These are phyloP conservation scores for Syngnathus floridae DNA, from an alignment of 2,113 vertebrate species.

Conservation along the genomic window DNA sequence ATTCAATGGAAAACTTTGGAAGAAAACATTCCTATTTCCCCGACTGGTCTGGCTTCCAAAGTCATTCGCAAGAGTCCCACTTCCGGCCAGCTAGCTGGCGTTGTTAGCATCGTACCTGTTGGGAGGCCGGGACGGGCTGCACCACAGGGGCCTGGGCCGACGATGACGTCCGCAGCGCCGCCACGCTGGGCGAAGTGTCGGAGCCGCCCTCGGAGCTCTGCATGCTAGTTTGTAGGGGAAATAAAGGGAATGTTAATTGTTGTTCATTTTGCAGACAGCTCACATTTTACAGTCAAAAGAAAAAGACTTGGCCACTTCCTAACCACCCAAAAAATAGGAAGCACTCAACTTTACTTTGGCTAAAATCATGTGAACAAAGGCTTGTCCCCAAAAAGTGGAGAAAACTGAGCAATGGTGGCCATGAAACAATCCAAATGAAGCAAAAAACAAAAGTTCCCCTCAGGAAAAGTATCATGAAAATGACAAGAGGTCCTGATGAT, in stretches of 20 bases:
- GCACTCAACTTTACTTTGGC: slow-evolving; percentile 35
- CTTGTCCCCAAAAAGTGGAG: slow-evolving; percentile 31
- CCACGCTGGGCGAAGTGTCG: slow-evolving; percentile 78
- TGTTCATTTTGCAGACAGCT: slow-evolving; percentile 12
- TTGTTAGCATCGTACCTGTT: slow-evolving; percentile 76
- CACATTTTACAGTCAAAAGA: slow-evolving; percentile 19
- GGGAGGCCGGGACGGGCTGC: slow-evolving; percentile 87
- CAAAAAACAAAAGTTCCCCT: slow-evolving; percentile 29
- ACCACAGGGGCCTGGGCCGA: slow-evolving; percentile 83
- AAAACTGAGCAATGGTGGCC: slow-evolving; percentile 39
- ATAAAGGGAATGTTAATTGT: background rate
- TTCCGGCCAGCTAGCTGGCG: background rate
- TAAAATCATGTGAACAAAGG: slow-evolving; percentile 56
- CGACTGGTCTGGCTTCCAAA: slow-evolving; percentile 12
- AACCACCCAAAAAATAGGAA: slow-evolving; percentile 24
- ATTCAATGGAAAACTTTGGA: too few species aligned
- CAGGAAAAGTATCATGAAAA: slow-evolving; percentile 30
- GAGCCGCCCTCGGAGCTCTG: slow-evolving; percentile 87
- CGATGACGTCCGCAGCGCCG: slow-evolving; percentile 76
- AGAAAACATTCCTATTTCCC: background rate
- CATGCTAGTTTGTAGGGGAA: slow-evolving; percentile 73
- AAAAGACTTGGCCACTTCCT: slow-evolving; percentile 6
- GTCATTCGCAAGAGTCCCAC: background rate
- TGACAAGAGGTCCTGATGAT: slow-evolving; percentile 56
- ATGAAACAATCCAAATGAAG: slow-evolving; percentile 45